Percentiles rank a stretch among this genome's conserved stretches.
These are phyloP conservation scores for Hoplodrina blanda DNA, from an alignment of 2,888 invertebrate genomes.

Conservation along the genomic window DNA sequence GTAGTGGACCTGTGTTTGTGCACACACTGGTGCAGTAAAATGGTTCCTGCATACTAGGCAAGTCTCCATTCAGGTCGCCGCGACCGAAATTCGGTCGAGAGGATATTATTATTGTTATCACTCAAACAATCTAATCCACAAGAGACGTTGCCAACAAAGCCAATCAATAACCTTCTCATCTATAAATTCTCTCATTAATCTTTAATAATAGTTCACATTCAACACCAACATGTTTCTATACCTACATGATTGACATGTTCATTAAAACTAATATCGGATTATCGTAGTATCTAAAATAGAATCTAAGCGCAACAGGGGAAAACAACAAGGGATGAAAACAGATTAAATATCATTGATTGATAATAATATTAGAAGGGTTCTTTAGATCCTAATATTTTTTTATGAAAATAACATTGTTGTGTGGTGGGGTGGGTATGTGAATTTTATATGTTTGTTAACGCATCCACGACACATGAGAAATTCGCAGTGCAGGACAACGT, in stretches of 20 bases:
- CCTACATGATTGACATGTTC: conserved; percentile 81
- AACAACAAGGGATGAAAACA: conserved; percentile 56
- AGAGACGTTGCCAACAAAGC: conserved; percentile 8
- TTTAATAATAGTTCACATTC: conserved; percentile 48
- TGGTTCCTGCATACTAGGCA: too few species aligned
- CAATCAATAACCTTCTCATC: conserved; percentile 39
- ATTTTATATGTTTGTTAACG: too few species aligned
- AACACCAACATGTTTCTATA: conserved; percentile 38
- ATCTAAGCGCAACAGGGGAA: conserved; percentile 75
- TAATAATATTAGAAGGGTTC: conserved; percentile 52
- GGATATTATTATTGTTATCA: neutral
- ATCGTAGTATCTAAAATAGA: conserved; percentile 84
- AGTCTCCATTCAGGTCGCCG: too few species aligned
- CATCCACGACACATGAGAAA: too few species aligned
- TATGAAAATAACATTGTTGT: neutral
- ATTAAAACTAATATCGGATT: conserved; percentile 84
- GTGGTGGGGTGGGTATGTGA: too few species aligned
- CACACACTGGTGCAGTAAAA: too few species aligned
- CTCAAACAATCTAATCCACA: conserved; percentile 3
- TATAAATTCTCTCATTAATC: conserved; percentile 53
- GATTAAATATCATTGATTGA: conserved; percentile 58
- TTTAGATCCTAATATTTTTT: conserved; percentile 20
- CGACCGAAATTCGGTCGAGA: too few species aligned
- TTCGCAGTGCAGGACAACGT: too few species aligned
- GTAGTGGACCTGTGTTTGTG: too few species aligned